These are phyloP conservation scores for Apodemia hepburni DNA, from an alignment of 2,888 invertebrate genomes.

Conservation along the genomic window DNA sequence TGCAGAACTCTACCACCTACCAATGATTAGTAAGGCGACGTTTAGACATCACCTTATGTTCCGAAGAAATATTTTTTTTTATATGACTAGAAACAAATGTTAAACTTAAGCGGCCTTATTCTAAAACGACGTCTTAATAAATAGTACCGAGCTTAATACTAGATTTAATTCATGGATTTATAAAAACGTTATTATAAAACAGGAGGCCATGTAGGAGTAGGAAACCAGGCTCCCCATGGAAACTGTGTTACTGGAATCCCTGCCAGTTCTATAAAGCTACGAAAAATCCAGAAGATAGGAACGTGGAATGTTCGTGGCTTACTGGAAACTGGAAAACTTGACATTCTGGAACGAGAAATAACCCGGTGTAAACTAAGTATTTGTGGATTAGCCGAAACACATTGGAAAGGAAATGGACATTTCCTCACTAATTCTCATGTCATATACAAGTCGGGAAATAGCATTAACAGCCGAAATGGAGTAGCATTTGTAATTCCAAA, in stretches of 20 bases:
- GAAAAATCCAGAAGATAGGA: slow-evolving; percentile 26
- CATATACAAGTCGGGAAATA: slow-evolving; percentile 24
- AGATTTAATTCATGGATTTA: too few relatives aligned
- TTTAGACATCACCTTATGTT: too few relatives aligned
- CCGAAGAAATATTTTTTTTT: too few relatives aligned
- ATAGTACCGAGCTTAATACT: too few relatives aligned
- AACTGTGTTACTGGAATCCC: slow-evolving; percentile 29
- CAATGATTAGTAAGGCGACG: too few relatives aligned
- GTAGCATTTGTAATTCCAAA: slow-evolving; percentile 23
- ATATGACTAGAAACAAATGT: too few relatives aligned
- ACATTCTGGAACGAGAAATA: slow-evolving; percentile 28
- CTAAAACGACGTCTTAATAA: too few relatives aligned
- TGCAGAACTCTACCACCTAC: too few relatives aligned
- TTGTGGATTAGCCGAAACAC: slow-evolving; percentile 30
- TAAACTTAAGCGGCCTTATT: too few relatives aligned
- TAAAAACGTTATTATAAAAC: too few relatives aligned
- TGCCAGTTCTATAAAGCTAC: slow-evolving; percentile 17
- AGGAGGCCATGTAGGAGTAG: slow-evolving; percentile 26
- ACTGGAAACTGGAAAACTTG: slow-evolving; percentile 24
- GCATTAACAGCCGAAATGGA: slow-evolving; percentile 23
- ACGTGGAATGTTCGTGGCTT: slow-evolving; percentile 32
- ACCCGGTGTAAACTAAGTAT: slow-evolving; percentile 22
- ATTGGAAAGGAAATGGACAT: slow-evolving; percentile 30
- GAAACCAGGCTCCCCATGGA: slow-evolving; percentile 31
- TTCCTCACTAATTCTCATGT: slow-evolving; percentile 23